Evolutionary conservation across 2,888 invertebrate genomes (phyloP).

Genomic region (Desoria tigrina): DNA sequence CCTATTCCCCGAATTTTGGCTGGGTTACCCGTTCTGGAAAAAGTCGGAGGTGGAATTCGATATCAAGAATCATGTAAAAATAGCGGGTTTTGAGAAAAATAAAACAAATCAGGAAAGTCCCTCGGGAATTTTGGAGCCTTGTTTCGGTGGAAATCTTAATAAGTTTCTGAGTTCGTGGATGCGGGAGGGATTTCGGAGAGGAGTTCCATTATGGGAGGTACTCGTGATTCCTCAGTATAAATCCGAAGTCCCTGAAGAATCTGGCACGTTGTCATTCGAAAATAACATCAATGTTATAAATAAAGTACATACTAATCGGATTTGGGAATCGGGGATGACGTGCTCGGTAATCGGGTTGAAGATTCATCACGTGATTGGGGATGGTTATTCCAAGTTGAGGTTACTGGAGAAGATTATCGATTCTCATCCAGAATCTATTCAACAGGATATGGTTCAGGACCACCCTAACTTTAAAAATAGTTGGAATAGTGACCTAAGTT

Average conservation of each 20-base stretch:
- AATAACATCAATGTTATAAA: too few relatives aligned
- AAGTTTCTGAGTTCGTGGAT: constrained; percentile 19
- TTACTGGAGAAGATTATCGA: constrained; percentile 21
- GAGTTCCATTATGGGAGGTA: constrained; percentile 16
- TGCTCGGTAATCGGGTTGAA: constrained; percentile 21
- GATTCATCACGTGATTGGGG: constrained; percentile 22
- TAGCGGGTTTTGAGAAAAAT: too few relatives aligned
- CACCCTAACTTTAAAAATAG: too few relatives aligned
- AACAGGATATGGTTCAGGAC: too few relatives aligned
- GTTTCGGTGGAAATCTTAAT: constrained; percentile 1
- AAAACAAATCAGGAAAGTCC: too few relatives aligned
- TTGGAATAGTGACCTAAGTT: too few relatives aligned
- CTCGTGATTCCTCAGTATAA: background rate
- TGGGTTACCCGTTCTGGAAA: constrained; percentile 23
- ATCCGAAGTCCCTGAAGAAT: too few relatives aligned
- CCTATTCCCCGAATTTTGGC: constrained; percentile 18
- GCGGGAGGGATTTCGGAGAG: constrained; percentile 7
- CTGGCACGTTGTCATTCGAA: too few relatives aligned
- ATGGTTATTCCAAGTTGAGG: constrained; percentile 23
- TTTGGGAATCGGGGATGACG: background rate
- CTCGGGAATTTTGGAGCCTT: too few relatives aligned
- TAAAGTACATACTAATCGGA: too few relatives aligned
- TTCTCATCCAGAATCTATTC: too few relatives aligned
- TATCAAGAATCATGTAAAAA: constrained; percentile 18
- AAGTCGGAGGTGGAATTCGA: constrained; percentile 18